Evolutionary conservation across 2,797 vertebrate genomes (phyloP), one percentile per base, ranked within the genome.

Genomic region (Siniperca undulata): DNA sequence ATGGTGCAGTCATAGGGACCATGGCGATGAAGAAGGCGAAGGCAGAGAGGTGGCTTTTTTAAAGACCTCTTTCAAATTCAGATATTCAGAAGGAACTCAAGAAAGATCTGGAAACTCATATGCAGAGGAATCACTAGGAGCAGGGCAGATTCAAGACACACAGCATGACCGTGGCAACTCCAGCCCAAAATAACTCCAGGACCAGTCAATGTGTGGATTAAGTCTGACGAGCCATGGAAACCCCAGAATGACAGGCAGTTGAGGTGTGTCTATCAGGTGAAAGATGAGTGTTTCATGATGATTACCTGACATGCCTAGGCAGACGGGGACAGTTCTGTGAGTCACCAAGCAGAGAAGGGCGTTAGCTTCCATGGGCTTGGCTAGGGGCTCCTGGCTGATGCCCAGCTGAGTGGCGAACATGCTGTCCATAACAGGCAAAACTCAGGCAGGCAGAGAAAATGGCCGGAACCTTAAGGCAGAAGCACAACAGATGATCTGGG

Each of bases 221-320:
- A 66, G 22, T 72, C 30, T 27, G 60, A 36, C 17, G 13, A 58
- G 30, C 11, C 52, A 48, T 46, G 48, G 56, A 40, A 60, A n/a
- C 20, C 40, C 14, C 36, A 64, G 27, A 12, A 24, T 55, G 59
- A 55, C 77, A 50, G 27, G 60, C 30, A 48, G 40, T 50, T 27
- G 40, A 65, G 69, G 30, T 65, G 22, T 58, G 11, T 27, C 60
- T 9, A 20, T 64, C 30, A 20, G 58, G 67, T 62, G 36, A 74
- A 40, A 55, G 60, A n/a, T 58, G 19, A 74, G 30, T 30, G 36
- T 79, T 66, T 79, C 30, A 10, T 22, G 36, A 77, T 68, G 46
- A 67, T 53, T 58, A 62, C 40, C 56, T 34, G 17, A 74, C 75
- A 40, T 50, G 40, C 38, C 55, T 13, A 4, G 9, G n/a, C 2